phyloP scores from a whole-genome alignment of 2,113 vertebrate genomes.

The Zingel zingel region DNA sequence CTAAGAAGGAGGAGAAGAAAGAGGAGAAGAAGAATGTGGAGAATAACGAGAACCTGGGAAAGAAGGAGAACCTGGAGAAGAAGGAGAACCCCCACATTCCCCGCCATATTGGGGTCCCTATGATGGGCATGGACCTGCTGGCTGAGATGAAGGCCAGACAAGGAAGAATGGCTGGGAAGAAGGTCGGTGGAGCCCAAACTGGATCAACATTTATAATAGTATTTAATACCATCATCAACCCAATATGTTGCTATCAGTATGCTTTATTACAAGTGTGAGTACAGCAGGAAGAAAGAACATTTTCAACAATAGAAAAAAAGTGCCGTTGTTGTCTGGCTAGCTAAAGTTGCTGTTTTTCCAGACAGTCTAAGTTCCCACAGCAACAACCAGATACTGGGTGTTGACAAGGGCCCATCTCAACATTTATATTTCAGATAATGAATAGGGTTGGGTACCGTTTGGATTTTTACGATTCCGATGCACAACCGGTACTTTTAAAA shows the following conservation, averaged over 20 bases:
- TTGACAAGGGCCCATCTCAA: not conserved
- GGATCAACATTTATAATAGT: not conserved
- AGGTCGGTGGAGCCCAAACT: slow-evolving; percentile 77
- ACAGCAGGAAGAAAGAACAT: not conserved
- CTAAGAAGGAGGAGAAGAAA: slow-evolving; percentile 80
- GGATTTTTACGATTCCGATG: no score
- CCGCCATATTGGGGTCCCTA: slow-evolving; percentile 80
- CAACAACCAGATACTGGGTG: not conserved
- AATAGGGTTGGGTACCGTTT: no score
- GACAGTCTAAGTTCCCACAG: not conserved
- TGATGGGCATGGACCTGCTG: slow-evolving; percentile 90
- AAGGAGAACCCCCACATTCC: slow-evolving; percentile 81
- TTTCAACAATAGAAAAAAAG: no score
- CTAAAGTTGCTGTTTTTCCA: not conserved
- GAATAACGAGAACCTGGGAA: slow-evolving; percentile 76
- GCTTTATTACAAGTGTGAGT: not conserved
- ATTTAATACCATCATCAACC: not conserved
- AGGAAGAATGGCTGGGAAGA: slow-evolving; percentile 89
- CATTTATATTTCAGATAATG: not conserved
- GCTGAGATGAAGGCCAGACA: slow-evolving; percentile 98
- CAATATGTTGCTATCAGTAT: not conserved
- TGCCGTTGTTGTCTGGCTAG: not conserved
- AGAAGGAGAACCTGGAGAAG: slow-evolving; percentile 59
- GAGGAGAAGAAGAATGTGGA: slow-evolving; percentile 53
- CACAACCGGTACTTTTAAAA: no score